phyloP scores from a whole-genome alignment of 2,113 vertebrate species.

The Cavia porcellus region DNA sequence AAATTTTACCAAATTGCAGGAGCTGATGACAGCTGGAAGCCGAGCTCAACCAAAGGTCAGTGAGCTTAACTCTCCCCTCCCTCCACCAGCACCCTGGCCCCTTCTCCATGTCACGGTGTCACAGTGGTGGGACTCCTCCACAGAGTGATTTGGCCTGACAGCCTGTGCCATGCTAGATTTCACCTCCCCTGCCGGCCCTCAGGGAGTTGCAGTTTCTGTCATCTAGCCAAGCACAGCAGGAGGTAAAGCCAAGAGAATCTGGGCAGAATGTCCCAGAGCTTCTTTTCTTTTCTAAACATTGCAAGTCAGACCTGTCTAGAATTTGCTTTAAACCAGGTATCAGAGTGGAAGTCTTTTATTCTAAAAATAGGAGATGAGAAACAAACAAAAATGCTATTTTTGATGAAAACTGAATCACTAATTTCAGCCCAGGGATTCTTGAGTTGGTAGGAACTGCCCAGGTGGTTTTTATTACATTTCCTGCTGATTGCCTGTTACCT shows the following conservation, averaged over 20 bases:
- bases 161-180: neutral
- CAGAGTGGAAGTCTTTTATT: constrained; percentile 47
- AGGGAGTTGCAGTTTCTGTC: neutral
- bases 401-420: constrained; percentile 61
- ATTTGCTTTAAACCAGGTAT: neutral
- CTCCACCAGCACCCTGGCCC: neutral
- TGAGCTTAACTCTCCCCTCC: neutral
- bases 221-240: neutral
- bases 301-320: neutral
- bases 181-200: neutral
- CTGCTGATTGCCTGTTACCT: constrained; percentile 56
- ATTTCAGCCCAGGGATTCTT: constrained; percentile 13
- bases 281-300: constrained; percentile 54
- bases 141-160: neutral
- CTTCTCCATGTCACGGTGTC: neutral
- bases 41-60: neutral
- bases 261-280: neutral
- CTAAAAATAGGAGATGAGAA: constrained; percentile 67
- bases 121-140: neutral
- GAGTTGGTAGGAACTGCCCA: constrained; percentile 41
- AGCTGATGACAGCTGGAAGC: neutral
- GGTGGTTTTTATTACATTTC: constrained; percentile 66
- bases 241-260: constrained; percentile 46
- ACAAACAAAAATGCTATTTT: constrained; percentile 38
- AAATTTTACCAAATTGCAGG: constrained; percentile 28